Evolutionary conservation across 2,797 vertebrate genomes (phyloP).

Genomic region (Phalloptychus januarius): DNA sequence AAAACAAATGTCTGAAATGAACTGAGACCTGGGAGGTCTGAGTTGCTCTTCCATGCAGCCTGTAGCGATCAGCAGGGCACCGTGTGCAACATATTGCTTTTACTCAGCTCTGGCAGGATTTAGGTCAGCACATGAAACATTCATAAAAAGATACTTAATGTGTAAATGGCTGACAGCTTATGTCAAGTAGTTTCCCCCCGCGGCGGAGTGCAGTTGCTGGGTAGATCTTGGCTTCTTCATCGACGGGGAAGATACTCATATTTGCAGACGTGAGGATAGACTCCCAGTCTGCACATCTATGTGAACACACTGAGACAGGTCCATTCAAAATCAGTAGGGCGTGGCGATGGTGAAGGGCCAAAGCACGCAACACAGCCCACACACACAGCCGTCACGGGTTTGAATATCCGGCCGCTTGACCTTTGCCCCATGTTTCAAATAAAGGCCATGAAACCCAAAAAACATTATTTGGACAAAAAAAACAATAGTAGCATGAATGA

Average conservation of each 20-base stretch:
- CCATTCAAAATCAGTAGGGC: background rate
- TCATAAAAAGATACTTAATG: conserved; percentile 76
- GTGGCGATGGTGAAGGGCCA: too few relatives aligned
- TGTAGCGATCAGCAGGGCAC: conserved; percentile 59
- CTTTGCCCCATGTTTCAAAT: too few relatives aligned
- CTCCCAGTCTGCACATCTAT: conserved; percentile 1
- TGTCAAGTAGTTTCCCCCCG: conserved; percentile 50
- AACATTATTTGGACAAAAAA: background rate
- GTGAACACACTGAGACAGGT: background rate
- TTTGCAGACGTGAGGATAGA: background rate
- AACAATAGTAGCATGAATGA: conserved; percentile 7
- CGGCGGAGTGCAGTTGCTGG: conserved; percentile 39
- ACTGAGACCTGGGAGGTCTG: conserved; percentile 12
- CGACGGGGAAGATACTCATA: background rate
- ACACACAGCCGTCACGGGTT: too few relatives aligned
- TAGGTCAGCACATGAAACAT: conserved; percentile 80
- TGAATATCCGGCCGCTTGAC: too few relatives aligned
- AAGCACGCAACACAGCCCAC: too few relatives aligned
- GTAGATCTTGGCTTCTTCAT: conserved; percentile 34
- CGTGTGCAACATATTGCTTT: conserved; percentile 69
- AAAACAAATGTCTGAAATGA: conserved; percentile 39
- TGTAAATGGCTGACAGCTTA: conserved; percentile 72
- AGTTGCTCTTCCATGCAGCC: conserved; percentile 25
- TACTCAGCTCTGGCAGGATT: conserved; percentile 73
- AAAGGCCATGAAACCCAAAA: too few relatives aligned